Percentiles rank a stretch among this genome's conserved stretches.
phyloP scores from a whole-genome alignment of 2,888 invertebrate species.

The Oscheius sp. region DNA sequence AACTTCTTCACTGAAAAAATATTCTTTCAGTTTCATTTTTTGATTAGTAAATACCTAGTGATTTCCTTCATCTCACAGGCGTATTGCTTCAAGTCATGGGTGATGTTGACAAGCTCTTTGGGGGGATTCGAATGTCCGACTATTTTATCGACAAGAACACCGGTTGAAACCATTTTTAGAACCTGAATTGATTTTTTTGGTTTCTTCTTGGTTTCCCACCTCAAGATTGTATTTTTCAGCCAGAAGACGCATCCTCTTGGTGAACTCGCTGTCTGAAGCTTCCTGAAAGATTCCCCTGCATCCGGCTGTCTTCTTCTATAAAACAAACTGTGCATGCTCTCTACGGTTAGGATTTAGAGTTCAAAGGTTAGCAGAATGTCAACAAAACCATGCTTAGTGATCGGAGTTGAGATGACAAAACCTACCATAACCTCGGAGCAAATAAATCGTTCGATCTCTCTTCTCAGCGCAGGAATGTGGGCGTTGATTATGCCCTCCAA shows the following conservation, averaged over 20 bases:
- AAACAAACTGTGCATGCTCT: too few relatives aligned
- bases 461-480: conserved; percentile 61
- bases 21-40: background rate
- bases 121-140: conserved; percentile 51
- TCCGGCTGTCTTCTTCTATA: conserved; percentile 1
- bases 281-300: conserved; percentile 61
- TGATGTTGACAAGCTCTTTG: conserved; percentile 47
- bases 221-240: conserved; percentile 62
- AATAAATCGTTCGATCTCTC: conserved; percentile 66
- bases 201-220: background rate
- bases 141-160: conserved; percentile 51
- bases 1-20: conserved; percentile 11
- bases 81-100: conserved; percentile 47
- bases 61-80: conserved; percentile 48
- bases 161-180: conserved; percentile 63
- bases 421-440: conserved; percentile 65
- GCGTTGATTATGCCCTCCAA: conserved; percentile 61
- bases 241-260: conserved; percentile 63
- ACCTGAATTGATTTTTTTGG: conserved; percentile 33
- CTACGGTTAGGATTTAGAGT: background rate
- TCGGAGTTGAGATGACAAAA: conserved; percentile 16
- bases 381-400: background rate
- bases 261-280: conserved; percentile 56
- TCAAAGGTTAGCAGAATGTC: background rate
- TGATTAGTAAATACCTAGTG: conserved; percentile 12